Conservation (phyloP, 2,888 invertebrate species). For the Athalia cordata region DNA sequence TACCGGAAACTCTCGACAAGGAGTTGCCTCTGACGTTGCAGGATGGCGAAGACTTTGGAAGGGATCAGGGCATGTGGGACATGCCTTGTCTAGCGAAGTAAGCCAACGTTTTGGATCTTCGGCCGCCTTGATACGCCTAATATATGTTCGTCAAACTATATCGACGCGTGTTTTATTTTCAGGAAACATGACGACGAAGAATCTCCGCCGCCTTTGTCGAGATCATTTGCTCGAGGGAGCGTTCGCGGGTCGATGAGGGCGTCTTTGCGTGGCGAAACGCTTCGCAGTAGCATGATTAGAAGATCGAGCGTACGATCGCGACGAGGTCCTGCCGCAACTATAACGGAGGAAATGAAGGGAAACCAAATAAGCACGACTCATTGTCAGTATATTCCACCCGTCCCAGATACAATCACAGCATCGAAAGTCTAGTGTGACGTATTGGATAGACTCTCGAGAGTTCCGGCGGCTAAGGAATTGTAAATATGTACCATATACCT, state of each 20-base stretch:
- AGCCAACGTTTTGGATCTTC: conserved; percentile 56
- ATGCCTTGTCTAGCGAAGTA: conserved; percentile 85
- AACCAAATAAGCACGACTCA: too few species aligned
- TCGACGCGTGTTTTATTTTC: not conserved
- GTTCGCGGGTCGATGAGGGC: conserved; percentile 77
- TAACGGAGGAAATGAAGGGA: conserved; percentile 58
- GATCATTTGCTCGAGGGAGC: conserved; percentile 66
- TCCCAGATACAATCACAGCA: too few species aligned
- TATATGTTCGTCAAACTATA: not conserved
- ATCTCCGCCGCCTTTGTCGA: conserved; percentile 63
- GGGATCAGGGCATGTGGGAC: conserved; percentile 87
- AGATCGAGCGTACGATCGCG: conserved; percentile 76
- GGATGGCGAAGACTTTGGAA: conserved; percentile 91
- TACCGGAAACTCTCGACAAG: conserved; percentile 91
- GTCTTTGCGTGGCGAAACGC: conserved; percentile 79
- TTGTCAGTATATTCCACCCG: too few species aligned
- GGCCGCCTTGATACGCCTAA: not conserved
- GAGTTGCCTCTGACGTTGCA: conserved; percentile 90
- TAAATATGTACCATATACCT: too few species aligned
- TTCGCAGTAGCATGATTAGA: conserved; percentile 77
- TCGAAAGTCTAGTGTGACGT: too few species aligned
- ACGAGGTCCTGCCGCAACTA: conserved; percentile 55
- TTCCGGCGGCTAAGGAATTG: too few species aligned
- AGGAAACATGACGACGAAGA: conserved; percentile 70
- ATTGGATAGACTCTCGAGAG: too few species aligned